Percentiles rank a stretch among this genome's conserved stretches.
Evolutionary conservation across 1,140 invertebrate species (phyloP).

Genomic region (Rhyzopertha dominica): DNA sequence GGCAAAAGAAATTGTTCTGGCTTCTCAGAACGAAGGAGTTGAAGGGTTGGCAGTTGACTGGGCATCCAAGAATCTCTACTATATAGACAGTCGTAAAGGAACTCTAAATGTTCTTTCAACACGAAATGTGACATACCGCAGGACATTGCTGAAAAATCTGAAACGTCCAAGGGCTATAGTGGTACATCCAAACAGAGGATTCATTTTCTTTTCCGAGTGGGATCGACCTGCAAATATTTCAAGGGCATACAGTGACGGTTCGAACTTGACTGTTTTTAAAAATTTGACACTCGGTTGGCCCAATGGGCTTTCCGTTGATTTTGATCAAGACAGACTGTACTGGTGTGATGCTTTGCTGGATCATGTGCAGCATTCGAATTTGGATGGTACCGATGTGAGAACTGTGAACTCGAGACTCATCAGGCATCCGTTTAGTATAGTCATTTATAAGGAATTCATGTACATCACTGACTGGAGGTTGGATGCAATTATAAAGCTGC

Average conservation of each 20-base stretch:
- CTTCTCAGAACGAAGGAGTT: slow-evolving; percentile 95
- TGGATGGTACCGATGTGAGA: slow-evolving; percentile 89
- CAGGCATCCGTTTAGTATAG: slow-evolving; percentile 93
- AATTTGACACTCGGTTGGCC: slow-evolving; percentile 94
- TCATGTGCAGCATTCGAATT: slow-evolving; percentile 91
- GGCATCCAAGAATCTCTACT: slow-evolving; percentile 96
- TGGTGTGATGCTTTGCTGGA: slow-evolving; percentile 95
- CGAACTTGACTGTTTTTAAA: slow-evolving; percentile 79
- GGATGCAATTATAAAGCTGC: slow-evolving; percentile 88
- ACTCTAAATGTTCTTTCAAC: slow-evolving; percentile 91
- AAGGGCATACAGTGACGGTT: slow-evolving; percentile 82
- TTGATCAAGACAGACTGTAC: slow-evolving; percentile 77
- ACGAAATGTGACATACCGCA: slow-evolving; percentile 73
- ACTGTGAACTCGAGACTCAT: slow-evolving; percentile 86
- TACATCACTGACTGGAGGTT: slow-evolving; percentile 97
- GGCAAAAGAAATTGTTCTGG: slow-evolving; percentile 83
- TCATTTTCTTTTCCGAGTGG: slow-evolving; percentile 94
- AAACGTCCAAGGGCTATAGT: slow-evolving; percentile 92
- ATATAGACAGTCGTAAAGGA: slow-evolving; percentile 94
- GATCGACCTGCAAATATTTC: slow-evolving; percentile 94
- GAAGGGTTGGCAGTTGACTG: slow-evolving; percentile 96
- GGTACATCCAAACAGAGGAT: slow-evolving; percentile 92
- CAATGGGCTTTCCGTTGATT: slow-evolving; percentile 92
- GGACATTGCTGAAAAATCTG: slow-evolving; percentile 81
- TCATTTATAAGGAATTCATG: slow-evolving; percentile 89